These are phyloP conservation scores for Oegoconia quadripuncta DNA, from an alignment of 2,888 invertebrate species.

Conservation along the genomic window DNA sequence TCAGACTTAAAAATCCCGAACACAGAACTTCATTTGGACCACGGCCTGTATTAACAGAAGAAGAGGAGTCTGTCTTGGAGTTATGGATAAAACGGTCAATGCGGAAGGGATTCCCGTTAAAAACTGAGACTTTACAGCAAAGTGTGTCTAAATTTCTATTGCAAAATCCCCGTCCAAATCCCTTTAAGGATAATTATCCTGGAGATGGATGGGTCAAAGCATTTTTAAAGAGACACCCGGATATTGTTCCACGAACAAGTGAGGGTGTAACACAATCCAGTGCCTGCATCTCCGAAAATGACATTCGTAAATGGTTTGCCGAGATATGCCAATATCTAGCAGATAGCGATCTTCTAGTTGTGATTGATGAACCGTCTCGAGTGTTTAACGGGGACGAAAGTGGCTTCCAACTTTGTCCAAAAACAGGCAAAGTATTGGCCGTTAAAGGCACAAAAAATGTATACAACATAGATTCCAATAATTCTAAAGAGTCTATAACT, in stretches of 20 bases:
- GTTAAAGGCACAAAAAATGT: conserved; percentile 32
- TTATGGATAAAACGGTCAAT: no score
- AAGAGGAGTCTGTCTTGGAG: no score
- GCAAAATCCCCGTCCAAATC: no score
- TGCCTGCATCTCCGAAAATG: conserved; percentile 29
- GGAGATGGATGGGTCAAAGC: neutral
- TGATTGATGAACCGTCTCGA: conserved; percentile 24
- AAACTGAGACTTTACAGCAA: no score
- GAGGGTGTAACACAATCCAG: conserved; percentile 31
- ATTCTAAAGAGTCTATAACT: conserved; percentile 37
- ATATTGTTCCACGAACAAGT: conserved; percentile 15
- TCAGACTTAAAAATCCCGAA: no score
- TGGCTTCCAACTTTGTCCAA: conserved; percentile 29
- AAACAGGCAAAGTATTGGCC: conserved; percentile 22
- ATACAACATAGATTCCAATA: conserved; percentile 40
- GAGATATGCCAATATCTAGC: conserved; percentile 24
- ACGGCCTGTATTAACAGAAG: no score
- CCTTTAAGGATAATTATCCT: no score
- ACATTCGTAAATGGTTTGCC: conserved; percentile 33
- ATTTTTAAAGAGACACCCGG: neutral
- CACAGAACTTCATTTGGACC: no score
- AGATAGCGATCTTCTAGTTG: no score
- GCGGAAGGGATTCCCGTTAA: no score
- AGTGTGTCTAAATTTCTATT: no score
- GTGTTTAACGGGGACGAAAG: conserved; percentile 32